Percentiles rank a stretch among this genome's conserved stretches.
Evolutionary conservation across 2,797 vertebrate species (phyloP).

Genomic region (Lophius americanus): DNA sequence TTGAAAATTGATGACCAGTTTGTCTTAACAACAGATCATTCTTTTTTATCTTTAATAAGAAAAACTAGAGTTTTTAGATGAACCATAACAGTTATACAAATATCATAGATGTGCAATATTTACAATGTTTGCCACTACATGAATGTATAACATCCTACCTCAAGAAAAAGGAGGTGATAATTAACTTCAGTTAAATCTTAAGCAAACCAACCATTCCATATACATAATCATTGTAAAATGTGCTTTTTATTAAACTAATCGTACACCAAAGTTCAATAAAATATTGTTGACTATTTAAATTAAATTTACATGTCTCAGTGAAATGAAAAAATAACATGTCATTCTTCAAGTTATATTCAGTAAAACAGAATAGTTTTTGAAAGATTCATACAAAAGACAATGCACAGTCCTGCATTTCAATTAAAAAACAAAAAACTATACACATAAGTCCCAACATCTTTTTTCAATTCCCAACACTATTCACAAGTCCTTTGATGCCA

Average conservation of each 20-base stretch:
- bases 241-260: constrained; percentile 61
- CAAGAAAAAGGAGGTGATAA: constrained; percentile 16
- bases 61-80: constrained; percentile 25
- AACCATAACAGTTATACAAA: constrained; percentile 47
- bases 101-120: constrained; percentile 48
- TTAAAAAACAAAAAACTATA: constrained; percentile 61
- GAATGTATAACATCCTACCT: constrained; percentile 11
- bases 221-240: constrained; percentile 27
- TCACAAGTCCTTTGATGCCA: constrained; percentile 21
- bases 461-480: constrained; percentile 15
- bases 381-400: constrained; percentile 31
- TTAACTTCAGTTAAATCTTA: constrained; percentile 3
- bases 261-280: constrained; percentile 53
- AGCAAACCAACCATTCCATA: not conserved
- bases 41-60: constrained; percentile 9
- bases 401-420: constrained; percentile 32
- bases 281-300: constrained; percentile 35
- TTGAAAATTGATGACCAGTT: not conserved
- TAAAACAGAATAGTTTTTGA: constrained; percentile 27
- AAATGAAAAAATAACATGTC: constrained; percentile 49
- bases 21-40: constrained; percentile 4
- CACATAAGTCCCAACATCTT: constrained; percentile 38
- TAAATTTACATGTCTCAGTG: constrained; percentile 53
- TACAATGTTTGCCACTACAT: constrained; percentile 20
- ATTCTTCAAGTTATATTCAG: constrained; percentile 27